Conservation (phyloP, 2,888 invertebrate species). For the Oasisia sp. region DNA sequence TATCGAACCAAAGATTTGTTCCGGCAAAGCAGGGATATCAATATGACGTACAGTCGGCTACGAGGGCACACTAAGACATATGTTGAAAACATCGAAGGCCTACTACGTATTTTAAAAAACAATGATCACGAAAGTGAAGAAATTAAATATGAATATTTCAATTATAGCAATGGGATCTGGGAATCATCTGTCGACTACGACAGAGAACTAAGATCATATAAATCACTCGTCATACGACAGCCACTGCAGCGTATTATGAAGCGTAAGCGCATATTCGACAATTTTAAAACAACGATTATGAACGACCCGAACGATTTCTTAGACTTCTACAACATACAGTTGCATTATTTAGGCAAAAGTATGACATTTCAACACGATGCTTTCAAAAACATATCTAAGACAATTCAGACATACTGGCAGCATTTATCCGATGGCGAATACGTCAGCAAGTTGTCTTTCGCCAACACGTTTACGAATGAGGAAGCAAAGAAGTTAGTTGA, state of each 20-base stretch:
- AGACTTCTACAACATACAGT: background rate
- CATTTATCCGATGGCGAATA: background rate
- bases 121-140: background rate
- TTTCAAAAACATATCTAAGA: background rate
- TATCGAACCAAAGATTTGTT: too few species aligned
- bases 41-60: background rate
- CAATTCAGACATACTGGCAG: background rate
- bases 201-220: background rate
- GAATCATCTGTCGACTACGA: background rate
- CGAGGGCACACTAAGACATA: background rate
- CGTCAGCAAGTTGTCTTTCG: background rate
- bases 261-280: background rate
- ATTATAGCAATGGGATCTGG: background rate
- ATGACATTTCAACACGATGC: background rate
- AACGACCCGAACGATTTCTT: background rate
- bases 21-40: too few species aligned
- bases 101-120: background rate
- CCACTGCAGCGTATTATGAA: background rate
- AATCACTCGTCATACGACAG: too few species aligned
- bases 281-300: background rate
- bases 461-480: background rate
- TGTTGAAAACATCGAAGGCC: background rate
- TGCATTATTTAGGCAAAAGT: background rate
- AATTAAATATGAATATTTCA: background rate
- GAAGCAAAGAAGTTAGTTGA: background rate